phyloP scores from a whole-genome alignment of 2,113 vertebrate species.

The Chaenogobius annularis region DNA sequence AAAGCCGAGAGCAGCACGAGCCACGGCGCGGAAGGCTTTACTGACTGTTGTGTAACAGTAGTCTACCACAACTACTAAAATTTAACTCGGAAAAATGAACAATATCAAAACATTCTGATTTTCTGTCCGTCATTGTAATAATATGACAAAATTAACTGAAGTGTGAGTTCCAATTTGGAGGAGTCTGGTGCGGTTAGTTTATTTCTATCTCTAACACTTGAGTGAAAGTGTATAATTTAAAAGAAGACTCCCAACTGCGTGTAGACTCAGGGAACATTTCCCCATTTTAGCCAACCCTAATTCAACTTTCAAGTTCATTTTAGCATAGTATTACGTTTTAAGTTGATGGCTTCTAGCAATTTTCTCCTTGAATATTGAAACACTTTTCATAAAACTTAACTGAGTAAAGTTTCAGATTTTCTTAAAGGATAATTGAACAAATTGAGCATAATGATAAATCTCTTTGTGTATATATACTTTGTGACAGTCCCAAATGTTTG shows the following conservation, averaged over 20 bases:
- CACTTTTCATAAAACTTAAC: background rate
- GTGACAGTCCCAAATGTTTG: no score
- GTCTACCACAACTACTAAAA: no score
- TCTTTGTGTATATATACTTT: background rate
- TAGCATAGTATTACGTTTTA: background rate
- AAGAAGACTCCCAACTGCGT: background rate
- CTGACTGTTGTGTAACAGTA: no score
- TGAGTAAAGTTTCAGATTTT: background rate
- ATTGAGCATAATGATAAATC: background rate
- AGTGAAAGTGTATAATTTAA: constrained; percentile 2
- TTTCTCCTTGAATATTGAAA: background rate
- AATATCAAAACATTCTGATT: background rate
- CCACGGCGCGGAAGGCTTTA: no score
- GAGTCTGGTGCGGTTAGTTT: background rate
- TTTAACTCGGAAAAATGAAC: background rate
- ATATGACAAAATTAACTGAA: background rate
- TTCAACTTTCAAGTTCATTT: background rate
- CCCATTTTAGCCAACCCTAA: background rate
- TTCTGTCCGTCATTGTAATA: background rate
- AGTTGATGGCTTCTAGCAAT: background rate
- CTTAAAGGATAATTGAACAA: background rate
- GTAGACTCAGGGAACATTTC: background rate
- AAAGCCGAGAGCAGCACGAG: no score
- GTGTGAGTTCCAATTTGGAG: background rate
- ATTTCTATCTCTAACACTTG: background rate